Percentiles rank a stretch among this genome's conserved stretches.
phyloP scores from a whole-genome alignment of 2,113 vertebrate species.

The Arizona elegans region DNA sequence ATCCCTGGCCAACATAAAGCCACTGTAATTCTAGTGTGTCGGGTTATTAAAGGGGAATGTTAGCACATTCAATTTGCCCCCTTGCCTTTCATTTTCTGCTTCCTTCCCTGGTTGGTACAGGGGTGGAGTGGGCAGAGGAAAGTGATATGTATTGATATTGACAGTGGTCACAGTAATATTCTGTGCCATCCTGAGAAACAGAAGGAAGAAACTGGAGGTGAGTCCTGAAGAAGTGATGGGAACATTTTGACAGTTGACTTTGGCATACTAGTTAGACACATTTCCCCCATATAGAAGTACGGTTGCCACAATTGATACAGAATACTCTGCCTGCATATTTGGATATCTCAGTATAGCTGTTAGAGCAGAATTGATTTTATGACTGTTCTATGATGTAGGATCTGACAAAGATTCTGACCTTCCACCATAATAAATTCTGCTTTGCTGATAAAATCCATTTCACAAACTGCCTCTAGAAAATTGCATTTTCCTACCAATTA shows the following conservation, averaged over 20 bases:
- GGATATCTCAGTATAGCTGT: not conserved
- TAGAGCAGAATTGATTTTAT: not conserved
- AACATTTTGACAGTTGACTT: not conserved
- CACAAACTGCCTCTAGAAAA: not conserved
- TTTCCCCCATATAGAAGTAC: not conserved
- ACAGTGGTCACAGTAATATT: not conserved
- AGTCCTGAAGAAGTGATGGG: not conserved
- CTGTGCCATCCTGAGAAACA: not conserved
- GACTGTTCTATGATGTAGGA: not conserved
- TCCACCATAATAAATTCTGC: not conserved
- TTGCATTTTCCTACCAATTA: not conserved
- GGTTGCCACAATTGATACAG: not conserved
- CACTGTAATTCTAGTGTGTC: slow-evolving; percentile 52
- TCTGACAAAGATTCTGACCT: not conserved
- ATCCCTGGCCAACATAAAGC: slow-evolving; percentile 29
- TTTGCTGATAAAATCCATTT: not conserved
- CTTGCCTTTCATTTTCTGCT: slow-evolving; percentile 36
- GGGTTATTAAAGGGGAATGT: slow-evolving; percentile 70
- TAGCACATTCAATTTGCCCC: slow-evolving; percentile 50
- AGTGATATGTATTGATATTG: not conserved
- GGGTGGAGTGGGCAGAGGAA: not conserved
- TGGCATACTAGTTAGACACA: not conserved
- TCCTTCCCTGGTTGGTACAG: not conserved
- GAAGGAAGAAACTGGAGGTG: not conserved
- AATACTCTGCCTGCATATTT: not conserved